phyloP scores from a whole-genome alignment of 1,140 invertebrate genomes.

The Laupala kohalensis region DNA sequence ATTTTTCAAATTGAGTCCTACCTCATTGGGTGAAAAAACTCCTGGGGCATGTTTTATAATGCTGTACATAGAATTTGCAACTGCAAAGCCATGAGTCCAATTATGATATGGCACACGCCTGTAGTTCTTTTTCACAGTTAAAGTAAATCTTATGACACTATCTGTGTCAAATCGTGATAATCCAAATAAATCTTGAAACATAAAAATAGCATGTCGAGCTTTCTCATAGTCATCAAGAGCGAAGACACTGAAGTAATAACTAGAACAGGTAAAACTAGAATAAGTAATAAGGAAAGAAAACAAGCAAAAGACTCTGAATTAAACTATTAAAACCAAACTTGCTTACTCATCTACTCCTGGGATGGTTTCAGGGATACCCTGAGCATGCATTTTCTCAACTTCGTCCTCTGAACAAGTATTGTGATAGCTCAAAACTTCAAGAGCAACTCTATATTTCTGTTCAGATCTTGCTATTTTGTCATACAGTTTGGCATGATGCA shows the following conservation, averaged over 20 bases:
- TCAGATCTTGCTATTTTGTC: slow-evolving; percentile 71
- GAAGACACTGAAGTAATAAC: slow-evolving; percentile 61
- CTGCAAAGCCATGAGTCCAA: slow-evolving; percentile 74
- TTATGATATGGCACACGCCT: slow-evolving; percentile 71
- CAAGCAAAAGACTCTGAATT: not conserved
- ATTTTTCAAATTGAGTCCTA: slow-evolving; percentile 21
- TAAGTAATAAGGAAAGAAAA: not conserved
- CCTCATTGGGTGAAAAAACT: slow-evolving; percentile 45
- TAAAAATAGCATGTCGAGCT: slow-evolving; percentile 53
- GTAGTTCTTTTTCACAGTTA: slow-evolving; percentile 76
- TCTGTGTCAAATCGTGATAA: slow-evolving; percentile 41
- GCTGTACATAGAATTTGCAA: slow-evolving; percentile 69
- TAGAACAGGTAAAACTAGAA: slow-evolving; percentile 20
- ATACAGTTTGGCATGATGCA: slow-evolving; percentile 74
- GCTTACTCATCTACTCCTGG: slow-evolving; percentile 34
- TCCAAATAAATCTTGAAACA: slow-evolving; percentile 65
- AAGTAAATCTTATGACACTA: slow-evolving; percentile 52
- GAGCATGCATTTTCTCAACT: slow-evolving; percentile 32
- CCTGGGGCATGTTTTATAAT: slow-evolving; percentile 47
- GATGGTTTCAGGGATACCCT: slow-evolving; percentile 23
- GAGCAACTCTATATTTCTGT: slow-evolving; percentile 67
- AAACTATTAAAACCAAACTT: not conserved
- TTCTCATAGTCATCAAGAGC: slow-evolving; percentile 50
- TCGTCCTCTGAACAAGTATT: slow-evolving; percentile 62
- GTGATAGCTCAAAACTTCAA: slow-evolving; percentile 74